Evolutionary conservation across 2,113 vertebrate genomes (phyloP).

Genomic region (Actinemys pallida): DNA sequence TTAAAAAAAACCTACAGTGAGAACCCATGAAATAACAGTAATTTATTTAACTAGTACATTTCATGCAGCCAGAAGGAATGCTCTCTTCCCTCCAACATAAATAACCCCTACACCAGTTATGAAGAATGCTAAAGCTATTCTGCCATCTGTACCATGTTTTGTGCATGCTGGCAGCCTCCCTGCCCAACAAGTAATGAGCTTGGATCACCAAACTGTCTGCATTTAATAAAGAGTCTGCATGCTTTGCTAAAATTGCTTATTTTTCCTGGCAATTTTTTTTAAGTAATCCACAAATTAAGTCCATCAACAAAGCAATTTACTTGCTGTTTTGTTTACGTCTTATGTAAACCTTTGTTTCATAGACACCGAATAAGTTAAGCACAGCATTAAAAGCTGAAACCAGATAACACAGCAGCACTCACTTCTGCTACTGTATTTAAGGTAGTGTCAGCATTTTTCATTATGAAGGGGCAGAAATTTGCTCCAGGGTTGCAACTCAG

Average conservation of each 20-base stretch:
- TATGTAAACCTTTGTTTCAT: constrained; percentile 70
- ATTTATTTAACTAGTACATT: constrained; percentile 7
- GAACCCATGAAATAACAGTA: neutral
- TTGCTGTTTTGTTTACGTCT: constrained; percentile 60
- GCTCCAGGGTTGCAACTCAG: neutral
- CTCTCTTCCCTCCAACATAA: neutral
- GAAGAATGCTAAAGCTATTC: constrained; percentile 15
- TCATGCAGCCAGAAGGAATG: neutral
- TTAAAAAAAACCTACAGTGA: constrained; percentile 7
- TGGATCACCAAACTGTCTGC: constrained; percentile 45
- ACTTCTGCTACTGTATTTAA: constrained; percentile 7
- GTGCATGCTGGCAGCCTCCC: neutral
- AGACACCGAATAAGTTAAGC: constrained; percentile 45
- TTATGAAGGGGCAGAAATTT: neutral
- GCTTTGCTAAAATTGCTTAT: constrained; percentile 35
- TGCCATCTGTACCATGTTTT: neutral
- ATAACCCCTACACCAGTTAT: neutral
- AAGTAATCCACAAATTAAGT: constrained; percentile 52
- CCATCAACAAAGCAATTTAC: constrained; percentile 50
- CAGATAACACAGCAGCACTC: constrained; percentile 10
- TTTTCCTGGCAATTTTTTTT: constrained; percentile 52
- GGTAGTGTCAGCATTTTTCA: neutral
- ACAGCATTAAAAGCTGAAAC: constrained; percentile 39
- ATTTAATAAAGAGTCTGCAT: constrained; percentile 49
- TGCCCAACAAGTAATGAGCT: neutral